phyloP scores from a whole-genome alignment of 2,797 vertebrate genomes.

The Poeciliopsis turneri region DNA sequence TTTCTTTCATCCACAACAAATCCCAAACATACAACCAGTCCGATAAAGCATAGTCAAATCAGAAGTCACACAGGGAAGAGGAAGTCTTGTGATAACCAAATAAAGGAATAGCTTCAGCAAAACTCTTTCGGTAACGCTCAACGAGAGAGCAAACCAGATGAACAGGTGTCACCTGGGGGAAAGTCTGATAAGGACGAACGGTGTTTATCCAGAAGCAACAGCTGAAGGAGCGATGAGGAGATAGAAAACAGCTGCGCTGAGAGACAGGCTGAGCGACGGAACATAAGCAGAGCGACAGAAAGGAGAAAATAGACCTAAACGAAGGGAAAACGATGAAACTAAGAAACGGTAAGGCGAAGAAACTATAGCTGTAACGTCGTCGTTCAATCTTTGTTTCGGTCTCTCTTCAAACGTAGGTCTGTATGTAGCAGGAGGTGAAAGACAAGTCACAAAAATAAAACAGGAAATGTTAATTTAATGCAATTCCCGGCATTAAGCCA shows the following conservation, averaged over 20 bases:
- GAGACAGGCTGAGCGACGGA: not conserved
- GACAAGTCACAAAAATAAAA: not conserved
- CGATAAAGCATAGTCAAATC: not conserved
- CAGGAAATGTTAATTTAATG: not conserved
- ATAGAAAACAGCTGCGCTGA: not conserved
- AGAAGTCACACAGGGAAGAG: not conserved
- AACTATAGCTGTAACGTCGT: not conserved
- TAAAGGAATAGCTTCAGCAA: not conserved
- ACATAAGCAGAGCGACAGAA: not conserved
- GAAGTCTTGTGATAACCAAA: not conserved
- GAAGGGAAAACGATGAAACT: not conserved
- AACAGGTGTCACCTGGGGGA: not conserved
- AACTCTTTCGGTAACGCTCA: no score
- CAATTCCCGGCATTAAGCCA: not conserved
- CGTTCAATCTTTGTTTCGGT: not conserved
- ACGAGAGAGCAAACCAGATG: not conserved
- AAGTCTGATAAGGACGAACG: not conserved
- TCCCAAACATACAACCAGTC: not conserved
- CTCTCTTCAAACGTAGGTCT: not conserved
- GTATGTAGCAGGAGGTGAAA: not conserved
- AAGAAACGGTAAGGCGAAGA: not conserved
- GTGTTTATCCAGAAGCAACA: not conserved
- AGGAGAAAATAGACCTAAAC: not conserved
- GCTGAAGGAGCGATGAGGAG: not conserved
- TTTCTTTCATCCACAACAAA: not conserved